These are phyloP conservation scores for Drosophila phalerata DNA, from an alignment of 2,888 invertebrate species.

Conservation along the genomic window DNA sequence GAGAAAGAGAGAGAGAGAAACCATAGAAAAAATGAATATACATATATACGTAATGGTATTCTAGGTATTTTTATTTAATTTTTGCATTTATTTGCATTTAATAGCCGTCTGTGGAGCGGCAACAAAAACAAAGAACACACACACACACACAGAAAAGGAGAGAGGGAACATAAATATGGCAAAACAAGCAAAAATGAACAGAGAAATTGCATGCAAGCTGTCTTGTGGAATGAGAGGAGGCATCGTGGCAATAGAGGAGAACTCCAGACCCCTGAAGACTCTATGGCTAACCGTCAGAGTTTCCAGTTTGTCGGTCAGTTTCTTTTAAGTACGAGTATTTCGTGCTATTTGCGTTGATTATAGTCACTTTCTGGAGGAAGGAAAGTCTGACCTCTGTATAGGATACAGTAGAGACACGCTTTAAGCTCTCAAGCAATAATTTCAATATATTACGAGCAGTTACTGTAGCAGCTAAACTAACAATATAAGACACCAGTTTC, in stretches of 20 bases:
- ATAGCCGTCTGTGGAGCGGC: constrained; percentile 39
- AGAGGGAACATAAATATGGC: constrained; percentile 32
- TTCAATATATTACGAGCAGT: not conserved
- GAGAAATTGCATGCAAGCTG: constrained; percentile 64
- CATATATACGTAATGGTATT: constrained; percentile 58
- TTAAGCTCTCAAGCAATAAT: constrained; percentile 5
- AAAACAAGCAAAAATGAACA: constrained; percentile 47
- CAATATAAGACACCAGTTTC: not conserved
- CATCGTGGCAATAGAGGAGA: constrained; percentile 1
- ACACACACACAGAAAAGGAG: no score
- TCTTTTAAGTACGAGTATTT: constrained; percentile 24
- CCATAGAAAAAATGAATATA: constrained; percentile 46
- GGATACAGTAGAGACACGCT: not conserved
- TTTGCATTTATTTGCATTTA: constrained; percentile 70
- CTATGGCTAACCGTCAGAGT: constrained; percentile 30
- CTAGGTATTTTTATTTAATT: constrained; percentile 72
- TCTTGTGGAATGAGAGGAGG: constrained; percentile 13
- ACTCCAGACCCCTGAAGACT: not conserved
- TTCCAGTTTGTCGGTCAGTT: constrained; percentile 30
- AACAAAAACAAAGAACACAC: constrained; percentile 33
- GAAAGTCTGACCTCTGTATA: not conserved
- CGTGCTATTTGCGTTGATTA: constrained; percentile 46
- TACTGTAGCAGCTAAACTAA: constrained; percentile 7
- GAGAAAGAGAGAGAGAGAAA: constrained; percentile 43
- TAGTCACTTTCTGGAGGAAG: constrained; percentile 9